phyloP scores from a whole-genome alignment of 2,113 vertebrate species.

The Saiga tatarica region DNA sequence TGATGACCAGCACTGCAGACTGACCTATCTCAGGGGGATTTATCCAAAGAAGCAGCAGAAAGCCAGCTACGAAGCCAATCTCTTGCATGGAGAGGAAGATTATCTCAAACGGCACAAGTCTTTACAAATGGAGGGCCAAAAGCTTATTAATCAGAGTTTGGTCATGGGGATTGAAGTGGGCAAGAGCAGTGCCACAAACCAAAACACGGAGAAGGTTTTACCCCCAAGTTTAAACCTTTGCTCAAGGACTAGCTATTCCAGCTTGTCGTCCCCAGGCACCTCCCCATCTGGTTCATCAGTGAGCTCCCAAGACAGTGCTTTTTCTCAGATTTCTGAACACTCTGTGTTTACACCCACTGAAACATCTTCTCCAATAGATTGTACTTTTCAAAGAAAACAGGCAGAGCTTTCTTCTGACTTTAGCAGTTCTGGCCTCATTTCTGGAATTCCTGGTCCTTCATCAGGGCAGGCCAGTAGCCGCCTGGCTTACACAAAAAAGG shows the following conservation, averaged over 20 bases:
- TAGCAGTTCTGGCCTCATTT: constrained; percentile 48
- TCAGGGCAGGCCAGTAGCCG: constrained; percentile 59
- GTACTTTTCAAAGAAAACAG: constrained; percentile 74
- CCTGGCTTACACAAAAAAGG: constrained; percentile 71
- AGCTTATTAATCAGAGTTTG: constrained; percentile 80
- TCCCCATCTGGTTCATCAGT: constrained; percentile 91
- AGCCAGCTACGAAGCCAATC: constrained; percentile 84
- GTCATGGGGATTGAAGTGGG: constrained; percentile 79
- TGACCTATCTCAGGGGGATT: constrained; percentile 23
- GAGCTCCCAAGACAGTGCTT: constrained; percentile 92
- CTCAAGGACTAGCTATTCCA: constrained; percentile 89
- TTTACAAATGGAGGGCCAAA: constrained; percentile 87
- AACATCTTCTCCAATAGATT: constrained; percentile 79
- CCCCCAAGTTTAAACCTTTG: constrained; percentile 83
- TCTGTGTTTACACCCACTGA: constrained; percentile 82
- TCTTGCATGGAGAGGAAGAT: constrained; percentile 82
- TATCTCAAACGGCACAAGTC: constrained; percentile 85
- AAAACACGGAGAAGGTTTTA: constrained; percentile 75
- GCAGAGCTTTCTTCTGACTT: constrained; percentile 67
- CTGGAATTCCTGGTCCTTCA: constrained; percentile 66
- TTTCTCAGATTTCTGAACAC: constrained; percentile 93
- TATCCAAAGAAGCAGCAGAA: constrained; percentile 78
- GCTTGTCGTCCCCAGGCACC: constrained; percentile 90
- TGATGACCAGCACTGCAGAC: constrained; percentile 72
- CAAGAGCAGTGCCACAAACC: constrained; percentile 73